Evolutionary conservation across 2,113 vertebrate genomes (phyloP), one percentile per base, ranked within the genome.

Genomic region (Crotalus horridus): DNA sequence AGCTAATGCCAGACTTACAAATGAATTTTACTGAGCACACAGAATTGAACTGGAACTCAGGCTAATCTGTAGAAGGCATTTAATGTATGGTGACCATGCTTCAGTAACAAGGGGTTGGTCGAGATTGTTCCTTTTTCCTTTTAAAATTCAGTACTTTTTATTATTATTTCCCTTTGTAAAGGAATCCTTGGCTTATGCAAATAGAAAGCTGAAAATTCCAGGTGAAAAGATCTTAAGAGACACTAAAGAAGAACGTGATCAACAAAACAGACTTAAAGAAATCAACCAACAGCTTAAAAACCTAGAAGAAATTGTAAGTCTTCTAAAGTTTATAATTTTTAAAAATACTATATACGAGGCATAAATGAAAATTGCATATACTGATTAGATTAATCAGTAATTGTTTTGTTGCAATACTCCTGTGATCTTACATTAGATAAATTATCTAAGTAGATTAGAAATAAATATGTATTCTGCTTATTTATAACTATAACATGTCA

Each of bases 241-340:
- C 91, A 97, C 93, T 95, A 98, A 97, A 96, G 98, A 98, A 92
- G 97, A 97, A 93, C 97, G 98, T 94, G 97, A 97, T 93, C 98
- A 98, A 54, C 97, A 98, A 97, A 97, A 94, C 91, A 97, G 98
- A 26, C 97, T 99, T 95, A 97, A 95, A 96, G 98, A 98, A 94
- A 99, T 99, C 94, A 97, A 99, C 96, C 97, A 97, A 93, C 98
- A 98, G 91, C 98, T 99, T 97, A 98, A 98, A 96, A 96, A 95
- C 43, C 96, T 99, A 94, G 96, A 95, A 87, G 96, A 87, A 94
- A 93, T 61, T 94, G 97, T 97, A 97, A 97, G 95, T 95, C 85
- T 94, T 90, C 43, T 93, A 74, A 1, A 10, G 0, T 92, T 89
- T 90, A 64, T 53, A 29, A 46, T 86, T 53, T 91, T 95, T 61